A percentile compares a stretch with the other conserved stretches of the same genome.
Conservation (phyloP, 2,888 invertebrate genomes). For the Parnassius glacialis region DNA sequence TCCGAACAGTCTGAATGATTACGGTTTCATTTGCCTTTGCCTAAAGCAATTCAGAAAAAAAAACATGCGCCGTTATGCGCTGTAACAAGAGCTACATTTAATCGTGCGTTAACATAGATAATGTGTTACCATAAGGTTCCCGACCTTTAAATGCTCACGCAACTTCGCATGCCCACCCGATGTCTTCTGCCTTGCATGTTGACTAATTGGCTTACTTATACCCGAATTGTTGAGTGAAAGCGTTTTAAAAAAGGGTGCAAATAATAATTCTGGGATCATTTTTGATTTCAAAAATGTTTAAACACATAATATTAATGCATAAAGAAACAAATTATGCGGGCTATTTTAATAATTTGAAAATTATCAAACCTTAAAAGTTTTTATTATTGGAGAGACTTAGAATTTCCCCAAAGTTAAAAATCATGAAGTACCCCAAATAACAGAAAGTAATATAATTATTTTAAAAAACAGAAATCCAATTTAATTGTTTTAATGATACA, state of each 20-base stretch:
- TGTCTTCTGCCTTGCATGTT: conserved; percentile 49
- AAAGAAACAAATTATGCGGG: too few relatives aligned
- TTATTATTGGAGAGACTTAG: too few relatives aligned
- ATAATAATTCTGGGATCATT: conserved; percentile 19
- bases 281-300: too few relatives aligned
- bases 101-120: conserved; percentile 26
- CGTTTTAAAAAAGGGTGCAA: conserved; percentile 30
- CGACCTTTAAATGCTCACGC: conserved; percentile 50
- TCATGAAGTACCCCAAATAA: too few relatives aligned
- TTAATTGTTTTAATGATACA: too few relatives aligned
- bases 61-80: conserved; percentile 5
- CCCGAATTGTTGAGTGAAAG: conserved; percentile 46
- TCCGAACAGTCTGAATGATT: conserved; percentile 6
- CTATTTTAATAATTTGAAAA: too few relatives aligned
- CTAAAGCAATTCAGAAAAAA: conserved; percentile 7
- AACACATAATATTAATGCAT: too few relatives aligned
- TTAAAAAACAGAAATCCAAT: too few relatives aligned
- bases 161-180: conserved; percentile 47
- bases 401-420: too few relatives aligned
- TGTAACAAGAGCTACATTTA: conserved; percentile 28
- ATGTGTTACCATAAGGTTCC: conserved; percentile 44
- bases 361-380: too few relatives aligned
- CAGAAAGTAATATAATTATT: too few relatives aligned
- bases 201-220: conserved; percentile 49
- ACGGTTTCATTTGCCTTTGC: conserved; percentile 12